Conservation (phyloP, 2,113 vertebrate species). For the Tychaedon coryphoeus region DNA sequence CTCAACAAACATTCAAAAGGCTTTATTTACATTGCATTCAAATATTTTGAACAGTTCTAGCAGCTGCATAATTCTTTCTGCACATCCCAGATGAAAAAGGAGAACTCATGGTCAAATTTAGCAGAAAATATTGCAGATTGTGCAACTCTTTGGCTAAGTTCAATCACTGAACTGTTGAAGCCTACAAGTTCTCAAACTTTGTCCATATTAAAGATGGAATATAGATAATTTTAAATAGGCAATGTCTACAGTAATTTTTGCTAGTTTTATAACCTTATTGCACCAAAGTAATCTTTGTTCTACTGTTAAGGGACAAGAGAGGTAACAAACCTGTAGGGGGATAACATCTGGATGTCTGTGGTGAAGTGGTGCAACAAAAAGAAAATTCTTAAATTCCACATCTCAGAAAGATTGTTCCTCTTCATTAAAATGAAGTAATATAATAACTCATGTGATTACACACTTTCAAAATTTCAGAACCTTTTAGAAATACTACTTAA, state of each 20-base stretch:
- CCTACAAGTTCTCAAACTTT: background rate
- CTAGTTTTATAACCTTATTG: background rate
- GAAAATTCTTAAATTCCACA: background rate
- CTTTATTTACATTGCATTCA: background rate
- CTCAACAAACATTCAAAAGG: background rate
- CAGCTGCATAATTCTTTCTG: background rate
- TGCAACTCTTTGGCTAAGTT: background rate
- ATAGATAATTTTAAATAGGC: background rate
- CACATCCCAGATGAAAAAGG: background rate
- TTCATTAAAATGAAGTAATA: background rate
- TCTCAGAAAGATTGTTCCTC: background rate
- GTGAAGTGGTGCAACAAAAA: background rate
- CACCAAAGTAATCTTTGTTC: background rate
- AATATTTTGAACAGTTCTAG: background rate
- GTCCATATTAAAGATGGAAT: background rate
- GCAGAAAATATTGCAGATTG: background rate
- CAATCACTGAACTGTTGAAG: background rate
- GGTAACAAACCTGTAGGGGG: background rate
- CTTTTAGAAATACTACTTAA: background rate
- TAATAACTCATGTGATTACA: background rate
- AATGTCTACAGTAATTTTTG: background rate
- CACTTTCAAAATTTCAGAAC: background rate
- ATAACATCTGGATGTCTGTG: background rate
- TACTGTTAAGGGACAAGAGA: background rate
- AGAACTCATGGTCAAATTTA: background rate